Base-by-base conservation (phyloP, 2,113 vertebrate genomes). In the Seriola aureovittata region DNA sequence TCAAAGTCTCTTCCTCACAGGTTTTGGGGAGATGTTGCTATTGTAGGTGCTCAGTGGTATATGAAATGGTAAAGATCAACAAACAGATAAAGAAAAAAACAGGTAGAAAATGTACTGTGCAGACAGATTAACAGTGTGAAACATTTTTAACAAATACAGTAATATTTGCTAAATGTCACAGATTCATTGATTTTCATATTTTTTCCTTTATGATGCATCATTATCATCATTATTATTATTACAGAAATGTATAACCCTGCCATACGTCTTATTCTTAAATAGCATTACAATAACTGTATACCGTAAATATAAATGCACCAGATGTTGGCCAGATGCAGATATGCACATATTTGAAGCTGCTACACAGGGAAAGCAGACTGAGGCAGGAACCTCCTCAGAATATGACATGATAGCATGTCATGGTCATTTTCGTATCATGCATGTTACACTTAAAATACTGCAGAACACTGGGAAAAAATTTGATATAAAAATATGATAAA, bases 11-110 rank as follows among this genome's bases (percentile, higher is more conserved):
- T 21, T 74, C 50, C 52, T 74, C 19, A 36, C 50, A 55, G 29
- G 32, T 38, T 76, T 66, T 36, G 34, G 23, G 32, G 5, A 8
- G 16, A 25, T 17, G 48, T 54, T 72, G 11, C 9, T 63, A 3
- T 32, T 78, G 67, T n/a, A 42, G 14, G 5, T 71, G 68, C 38
- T 78, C 5, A 23, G n/a, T 23, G 9, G 72, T 54, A 21, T 80
- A 63, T 75, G 8, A 78, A 50, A 52, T 36, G 58, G 19, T 40
- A 4, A 85, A 59, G 34, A 55, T 34, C 54, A 4, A 63, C 0
- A 59, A 17, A 40, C 21, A 16, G 36, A 57, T 50, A 42, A n/a
- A 25, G 5, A 23, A 50, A n/a, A 72, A 60, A 17, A 42, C 40
- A 13, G 1, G 9, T 7, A 46, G 14, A 12, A 12, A 32, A 23